phyloP scores from a whole-genome alignment of 2,888 invertebrate genomes.

The Ormia ochracea region DNA sequence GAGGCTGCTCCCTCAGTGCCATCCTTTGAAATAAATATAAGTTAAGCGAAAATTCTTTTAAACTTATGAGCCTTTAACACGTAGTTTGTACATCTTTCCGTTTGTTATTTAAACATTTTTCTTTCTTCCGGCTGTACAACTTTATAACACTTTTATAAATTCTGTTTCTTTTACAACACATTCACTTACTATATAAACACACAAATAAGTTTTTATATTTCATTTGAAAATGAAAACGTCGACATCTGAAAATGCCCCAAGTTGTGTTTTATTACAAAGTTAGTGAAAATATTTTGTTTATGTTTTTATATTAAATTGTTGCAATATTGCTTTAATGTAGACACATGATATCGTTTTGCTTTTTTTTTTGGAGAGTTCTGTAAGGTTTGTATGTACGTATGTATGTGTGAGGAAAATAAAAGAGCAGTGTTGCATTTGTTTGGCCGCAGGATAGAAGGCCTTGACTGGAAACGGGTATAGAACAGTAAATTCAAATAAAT shows the following conservation, averaged over 20 bases:
- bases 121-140: no score
- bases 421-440: slow-evolving; percentile 1
- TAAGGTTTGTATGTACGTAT: not conserved
- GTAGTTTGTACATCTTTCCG: no score
- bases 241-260: slow-evolving; percentile 4
- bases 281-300: slow-evolving; percentile 16
- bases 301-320: not conserved
- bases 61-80: no score
- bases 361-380: not conserved
- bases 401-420: not conserved
- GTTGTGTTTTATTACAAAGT: slow-evolving; percentile 8
- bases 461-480: slow-evolving; percentile 17
- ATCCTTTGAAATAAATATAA: no score
- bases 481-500: not conserved
- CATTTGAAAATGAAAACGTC: not conserved
- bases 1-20: no score
- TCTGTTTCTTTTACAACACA: not conserved
- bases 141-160: no score
- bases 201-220: not conserved
- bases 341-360: not conserved
- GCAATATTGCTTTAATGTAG: slow-evolving; percentile 18
- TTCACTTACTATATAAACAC: not conserved
- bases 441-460: slow-evolving; percentile 34
- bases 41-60: no score
- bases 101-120: no score